Evolutionary conservation across 30 jellyfish, hydroid and myxozoan genomes (phyloP), one percentile per base, ranked within the genome.

Genomic region (Hydractinia symbiolongicarpus): DNA sequence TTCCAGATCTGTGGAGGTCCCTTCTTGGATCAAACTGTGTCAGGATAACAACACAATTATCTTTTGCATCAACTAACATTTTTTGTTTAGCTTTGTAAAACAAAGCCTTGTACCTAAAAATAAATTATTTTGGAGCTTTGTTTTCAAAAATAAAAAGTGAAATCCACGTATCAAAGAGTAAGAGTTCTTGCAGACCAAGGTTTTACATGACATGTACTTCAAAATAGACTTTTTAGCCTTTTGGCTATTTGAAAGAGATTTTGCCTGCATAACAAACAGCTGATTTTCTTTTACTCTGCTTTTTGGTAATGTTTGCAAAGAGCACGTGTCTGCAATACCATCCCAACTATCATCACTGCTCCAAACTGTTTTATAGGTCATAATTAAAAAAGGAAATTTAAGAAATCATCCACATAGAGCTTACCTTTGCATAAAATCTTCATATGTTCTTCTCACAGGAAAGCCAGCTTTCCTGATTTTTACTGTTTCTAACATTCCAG

Each of bases 401-500:
- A 0, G 44, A 30, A 30, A 0, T 30, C 44, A 30, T 30, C 44
- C 44, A 30, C 4, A 64, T 6, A 73, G n/a, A 7, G 66, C 7
- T 52, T 30, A 84, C 98, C 98, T 93, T 58, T 72, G 71, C 67
- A 86, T 79, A 82, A 93, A 93, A 74, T 93, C 98, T 4, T 84
- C 94, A 82, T 81, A 87, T 6, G 95, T 81, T 50, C 98, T 77
- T 61, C 98, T 66, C 7, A 93, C 98, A 7, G 98, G 96, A 70
- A 93, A 93, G 9, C 98, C 98, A 16, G 98, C 98, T 84, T 93
- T 93, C 40, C 98, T 84, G 60, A 93, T 93, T 76, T 93, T 93
- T 51, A 93, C 98, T 0, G 98, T 93, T 67, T 93, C 98, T 17
- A 93, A 77, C 98, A 93, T 93, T 2, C 98, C 98, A 81, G 96